Conservation (phyloP, 1,140 invertebrate species). For the Anoplolepis gracilipes region DNA sequence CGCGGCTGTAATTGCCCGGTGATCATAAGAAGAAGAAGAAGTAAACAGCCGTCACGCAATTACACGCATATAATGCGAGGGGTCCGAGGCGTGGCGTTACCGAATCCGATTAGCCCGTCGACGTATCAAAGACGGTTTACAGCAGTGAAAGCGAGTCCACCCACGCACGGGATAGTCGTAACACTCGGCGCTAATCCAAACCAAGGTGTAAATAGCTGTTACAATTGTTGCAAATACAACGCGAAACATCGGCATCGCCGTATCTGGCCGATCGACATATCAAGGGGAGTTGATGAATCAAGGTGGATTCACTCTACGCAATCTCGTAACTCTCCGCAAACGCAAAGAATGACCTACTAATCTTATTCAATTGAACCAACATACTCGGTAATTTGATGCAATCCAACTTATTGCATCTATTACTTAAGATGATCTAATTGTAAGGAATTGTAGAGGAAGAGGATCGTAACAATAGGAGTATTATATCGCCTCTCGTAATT, state of each 20-base stretch:
- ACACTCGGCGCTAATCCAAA: background rate
- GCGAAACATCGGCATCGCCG: background rate
- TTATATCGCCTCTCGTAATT: background rate
- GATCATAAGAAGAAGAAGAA: conserved; percentile 7
- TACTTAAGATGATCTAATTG: too few species aligned
- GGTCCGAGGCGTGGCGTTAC: conserved; percentile 29
- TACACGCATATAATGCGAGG: conserved; percentile 9
- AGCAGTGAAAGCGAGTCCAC: conserved; percentile 40
- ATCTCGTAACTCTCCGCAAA: background rate
- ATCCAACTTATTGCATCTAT: conserved; percentile 19
- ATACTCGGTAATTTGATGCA: background rate
- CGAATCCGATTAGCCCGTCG: conserved; percentile 22
- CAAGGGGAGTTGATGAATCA: background rate
- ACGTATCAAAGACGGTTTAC: conserved; percentile 6
- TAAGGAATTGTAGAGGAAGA: too few species aligned
- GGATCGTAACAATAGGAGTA: background rate
- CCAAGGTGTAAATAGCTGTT: conserved; percentile 3
- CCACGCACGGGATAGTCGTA: conserved; percentile 9
- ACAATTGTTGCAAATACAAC: background rate
- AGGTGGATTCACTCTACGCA: conserved; percentile 4
- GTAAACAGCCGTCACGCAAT: background rate
- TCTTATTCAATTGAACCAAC: background rate
- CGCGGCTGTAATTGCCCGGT: background rate
- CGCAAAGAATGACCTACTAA: background rate
- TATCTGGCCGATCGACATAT: background rate